Evolutionary conservation across 2,113 vertebrate species (phyloP).

Genomic region (Phaetusa simplex): DNA sequence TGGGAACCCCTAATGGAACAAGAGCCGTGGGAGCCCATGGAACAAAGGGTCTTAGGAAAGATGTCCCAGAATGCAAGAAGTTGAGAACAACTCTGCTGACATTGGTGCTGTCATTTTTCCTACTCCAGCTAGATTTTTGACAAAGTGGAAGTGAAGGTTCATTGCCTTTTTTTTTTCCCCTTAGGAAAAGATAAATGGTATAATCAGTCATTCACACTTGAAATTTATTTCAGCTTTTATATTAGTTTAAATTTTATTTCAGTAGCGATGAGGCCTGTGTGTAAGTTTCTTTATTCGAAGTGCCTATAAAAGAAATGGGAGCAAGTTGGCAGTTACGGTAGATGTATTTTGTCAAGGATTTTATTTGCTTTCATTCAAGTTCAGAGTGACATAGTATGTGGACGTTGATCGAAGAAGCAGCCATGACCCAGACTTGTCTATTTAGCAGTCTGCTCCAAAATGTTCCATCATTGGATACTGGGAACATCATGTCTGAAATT

Average conservation of each 20-base stretch:
- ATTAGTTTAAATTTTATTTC: conserved; percentile 50
- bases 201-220: neutral
- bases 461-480: neutral
- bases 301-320: conserved; percentile 53
- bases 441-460: neutral
- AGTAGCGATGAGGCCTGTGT: conserved; percentile 27
- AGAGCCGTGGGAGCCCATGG: neutral
- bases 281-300: conserved; percentile 61
- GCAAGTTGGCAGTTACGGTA: neutral
- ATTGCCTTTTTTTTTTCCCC: neutral
- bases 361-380: neutral
- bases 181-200: neutral
- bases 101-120: neutral
- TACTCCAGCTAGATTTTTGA: neutral
- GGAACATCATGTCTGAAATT: neutral
- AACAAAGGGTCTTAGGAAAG: neutral
- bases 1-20: neutral
- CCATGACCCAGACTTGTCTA: neutral
- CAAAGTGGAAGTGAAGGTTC: neutral
- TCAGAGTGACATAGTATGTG: neutral
- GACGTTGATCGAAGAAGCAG: neutral
- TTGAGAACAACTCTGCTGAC: neutral
- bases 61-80: neutral
- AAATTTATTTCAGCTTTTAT: conserved; percentile 33
- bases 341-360: neutral